Evolutionary conservation across 2,888 invertebrate genomes (phyloP).

Genomic region (Agrochola lota): DNA sequence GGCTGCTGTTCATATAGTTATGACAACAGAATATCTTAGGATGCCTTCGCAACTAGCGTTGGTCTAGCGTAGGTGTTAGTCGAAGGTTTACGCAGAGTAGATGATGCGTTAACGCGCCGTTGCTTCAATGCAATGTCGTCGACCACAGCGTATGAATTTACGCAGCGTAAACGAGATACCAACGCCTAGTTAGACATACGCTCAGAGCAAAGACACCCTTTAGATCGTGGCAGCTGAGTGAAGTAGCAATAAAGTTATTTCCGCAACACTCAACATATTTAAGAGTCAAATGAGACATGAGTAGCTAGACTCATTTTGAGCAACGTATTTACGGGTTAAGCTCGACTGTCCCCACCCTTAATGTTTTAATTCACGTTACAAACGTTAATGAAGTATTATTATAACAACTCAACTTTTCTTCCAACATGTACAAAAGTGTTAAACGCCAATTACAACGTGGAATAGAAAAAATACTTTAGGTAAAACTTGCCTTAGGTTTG

Average conservation of each 20-base stretch:
- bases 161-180: background rate
- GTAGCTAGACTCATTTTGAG: background rate
- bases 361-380: background rate
- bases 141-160: background rate
- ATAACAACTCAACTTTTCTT: conserved; percentile 16
- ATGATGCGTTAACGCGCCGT: background rate
- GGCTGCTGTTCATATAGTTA: conserved; percentile 8
- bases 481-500: conserved; percentile 40
- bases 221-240: background rate
- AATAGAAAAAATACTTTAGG: conserved; percentile 40
- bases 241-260: too few species aligned
- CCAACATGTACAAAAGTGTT: conserved; percentile 19
- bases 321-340: background rate
- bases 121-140: background rate
- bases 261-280: too few species aligned
- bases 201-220: background rate
- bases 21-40: conserved; percentile 7
- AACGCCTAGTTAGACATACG: background rate
- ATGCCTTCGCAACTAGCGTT: background rate
- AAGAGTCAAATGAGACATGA: background rate
- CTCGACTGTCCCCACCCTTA: background rate
- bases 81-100: background rate
- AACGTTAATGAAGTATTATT: conserved; percentile 7
- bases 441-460: conserved; percentile 27
- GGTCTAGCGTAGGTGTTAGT: background rate